Conservation (phyloP, 2,113 vertebrate species). For the Rutilus rutilus region DNA sequence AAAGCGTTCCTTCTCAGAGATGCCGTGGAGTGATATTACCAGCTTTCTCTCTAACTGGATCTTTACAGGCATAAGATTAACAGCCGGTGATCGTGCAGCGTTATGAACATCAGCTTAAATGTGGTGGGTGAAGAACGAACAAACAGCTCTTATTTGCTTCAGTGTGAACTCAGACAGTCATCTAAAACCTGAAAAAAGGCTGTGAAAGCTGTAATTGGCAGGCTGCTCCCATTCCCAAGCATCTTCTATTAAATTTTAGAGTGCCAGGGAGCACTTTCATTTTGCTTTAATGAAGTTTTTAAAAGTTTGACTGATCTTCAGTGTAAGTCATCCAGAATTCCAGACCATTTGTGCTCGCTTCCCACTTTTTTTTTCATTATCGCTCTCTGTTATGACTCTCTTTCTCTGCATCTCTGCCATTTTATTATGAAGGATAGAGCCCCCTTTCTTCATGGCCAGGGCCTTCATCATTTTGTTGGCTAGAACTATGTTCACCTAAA, state of each 20-base stretch:
- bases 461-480: slow-evolving; percentile 22
- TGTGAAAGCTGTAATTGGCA: slow-evolving; percentile 76
- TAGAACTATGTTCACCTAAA: not conserved
- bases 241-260: slow-evolving; percentile 76
- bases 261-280: slow-evolving; percentile 75
- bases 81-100: slow-evolving; percentile 69
- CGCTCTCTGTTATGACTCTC: slow-evolving; percentile 49
- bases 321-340: slow-evolving; percentile 61
- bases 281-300: slow-evolving; percentile 82
- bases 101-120: slow-evolving; percentile 75
- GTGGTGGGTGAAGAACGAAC: slow-evolving; percentile 71
- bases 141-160: slow-evolving; percentile 71
- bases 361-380: slow-evolving; percentile 63
- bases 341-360: slow-evolving; percentile 56
- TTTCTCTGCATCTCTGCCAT: slow-evolving; percentile 36
- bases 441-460: slow-evolving; percentile 30
- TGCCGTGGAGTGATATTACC: slow-evolving; percentile 18
- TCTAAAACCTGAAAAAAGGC: slow-evolving; percentile 72
- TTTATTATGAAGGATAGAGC: slow-evolving; percentile 43
- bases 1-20: not conserved
- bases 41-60: not conserved
- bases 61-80: slow-evolving; percentile 55
- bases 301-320: slow-evolving; percentile 74
- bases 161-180: slow-evolving; percentile 70
- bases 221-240: slow-evolving; percentile 72